These are phyloP conservation scores for Slavum lentiscoides DNA, from an alignment of 2,888 invertebrate genomes.

Conservation along the genomic window DNA sequence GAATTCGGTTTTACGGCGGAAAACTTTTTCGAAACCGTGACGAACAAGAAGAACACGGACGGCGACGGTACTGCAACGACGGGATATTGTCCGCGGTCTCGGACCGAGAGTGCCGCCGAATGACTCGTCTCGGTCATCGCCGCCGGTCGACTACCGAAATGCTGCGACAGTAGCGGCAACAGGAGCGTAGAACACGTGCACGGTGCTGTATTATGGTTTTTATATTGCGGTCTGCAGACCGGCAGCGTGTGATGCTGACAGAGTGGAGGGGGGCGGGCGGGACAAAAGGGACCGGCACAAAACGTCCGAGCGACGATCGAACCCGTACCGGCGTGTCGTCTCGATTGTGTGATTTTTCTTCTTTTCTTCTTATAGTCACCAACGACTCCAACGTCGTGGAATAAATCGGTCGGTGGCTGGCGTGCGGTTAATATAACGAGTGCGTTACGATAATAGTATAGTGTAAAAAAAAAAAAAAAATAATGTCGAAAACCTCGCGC, in stretches of 20 bases:
- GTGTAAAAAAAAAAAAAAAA: not conserved
- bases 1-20: not conserved
- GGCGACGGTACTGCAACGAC: not conserved
- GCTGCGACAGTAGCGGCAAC: too few relatives aligned
- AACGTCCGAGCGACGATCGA: too few relatives aligned
- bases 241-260: too few relatives aligned
- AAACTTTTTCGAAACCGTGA: constrained; percentile 2
- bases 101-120: not conserved
- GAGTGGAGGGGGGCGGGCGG: too few relatives aligned
- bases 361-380: constrained; percentile 23
- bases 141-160: constrained; percentile 17
- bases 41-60: constrained; percentile 1
- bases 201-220: too few relatives aligned
- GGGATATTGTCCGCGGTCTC: not conserved
- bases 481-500: not conserved
- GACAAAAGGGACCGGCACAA: too few relatives aligned
- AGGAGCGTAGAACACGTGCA: too few relatives aligned
- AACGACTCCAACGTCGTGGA: constrained; percentile 43
- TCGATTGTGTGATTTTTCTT: too few relatives aligned
- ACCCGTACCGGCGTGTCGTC: too few relatives aligned
- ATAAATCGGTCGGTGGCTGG: constrained; percentile 24
- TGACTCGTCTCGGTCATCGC: constrained; percentile 32
- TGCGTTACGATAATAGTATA: too few relatives aligned
- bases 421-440: not conserved
- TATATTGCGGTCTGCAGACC: too few relatives aligned